Evolutionary conservation across 2,113 vertebrate species (phyloP).

Genomic region (Syrrhaptes paradoxus): DNA sequence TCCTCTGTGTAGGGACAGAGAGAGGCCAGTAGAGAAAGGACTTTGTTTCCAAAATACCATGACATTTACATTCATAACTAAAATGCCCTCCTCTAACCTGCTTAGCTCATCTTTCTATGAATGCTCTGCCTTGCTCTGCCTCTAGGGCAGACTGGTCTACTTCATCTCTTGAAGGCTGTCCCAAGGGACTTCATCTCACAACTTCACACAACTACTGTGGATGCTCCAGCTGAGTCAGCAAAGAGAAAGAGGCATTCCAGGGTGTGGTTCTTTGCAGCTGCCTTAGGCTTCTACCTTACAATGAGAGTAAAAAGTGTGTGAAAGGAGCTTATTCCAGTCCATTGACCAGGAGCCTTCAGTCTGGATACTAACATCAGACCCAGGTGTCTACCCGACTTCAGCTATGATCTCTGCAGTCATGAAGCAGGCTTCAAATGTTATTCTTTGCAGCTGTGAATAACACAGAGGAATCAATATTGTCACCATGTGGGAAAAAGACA

Average conservation of each 20-base stretch:
- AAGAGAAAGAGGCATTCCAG: neutral
- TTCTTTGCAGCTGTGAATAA: neutral
- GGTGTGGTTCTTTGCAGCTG: neutral
- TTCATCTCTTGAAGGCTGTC: neutral
- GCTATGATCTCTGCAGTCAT: neutral
- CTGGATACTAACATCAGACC: neutral
- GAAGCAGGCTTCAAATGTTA: neutral
- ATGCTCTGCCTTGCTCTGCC: neutral
- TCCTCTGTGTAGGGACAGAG: neutral
- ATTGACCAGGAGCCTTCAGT: neutral
- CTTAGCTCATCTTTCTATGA: conserved; percentile 6
- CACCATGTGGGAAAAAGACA: neutral
- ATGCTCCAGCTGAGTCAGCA: neutral
- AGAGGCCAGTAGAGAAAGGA: neutral
- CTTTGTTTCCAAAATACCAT: neutral
- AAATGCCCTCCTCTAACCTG: neutral
- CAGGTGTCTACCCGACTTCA: neutral
- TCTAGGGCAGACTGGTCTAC: neutral
- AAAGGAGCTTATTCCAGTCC: neutral
- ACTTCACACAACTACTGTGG: neutral
- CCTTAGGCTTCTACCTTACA: neutral
- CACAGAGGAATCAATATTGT: neutral
- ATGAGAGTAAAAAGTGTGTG: neutral
- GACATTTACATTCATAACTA: neutral
- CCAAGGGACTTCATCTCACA: neutral